These are phyloP conservation scores for Okamejei kenojei DNA, from an alignment of 2,797 vertebrate species.

Conservation along the genomic window DNA sequence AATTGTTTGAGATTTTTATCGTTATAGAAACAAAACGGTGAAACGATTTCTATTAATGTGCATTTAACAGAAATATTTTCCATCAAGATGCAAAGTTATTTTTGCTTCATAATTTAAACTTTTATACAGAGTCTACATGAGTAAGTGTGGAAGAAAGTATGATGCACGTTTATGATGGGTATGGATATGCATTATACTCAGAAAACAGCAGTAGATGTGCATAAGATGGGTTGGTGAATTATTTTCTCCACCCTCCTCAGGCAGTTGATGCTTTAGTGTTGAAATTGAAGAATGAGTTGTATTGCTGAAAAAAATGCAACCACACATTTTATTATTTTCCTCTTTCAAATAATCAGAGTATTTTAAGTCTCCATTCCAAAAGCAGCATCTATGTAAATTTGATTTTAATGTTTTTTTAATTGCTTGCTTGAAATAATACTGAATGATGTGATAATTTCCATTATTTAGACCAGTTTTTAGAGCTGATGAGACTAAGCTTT, in stretches of 20 bases:
- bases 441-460: not conserved
- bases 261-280: not conserved
- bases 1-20: not conserved
- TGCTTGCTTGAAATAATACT: not conserved
- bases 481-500: not conserved
- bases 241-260: not conserved
- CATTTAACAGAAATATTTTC: constrained; percentile 25
- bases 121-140: not conserved
- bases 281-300: not conserved
- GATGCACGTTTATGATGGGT: not conserved
- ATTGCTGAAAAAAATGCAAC: not conserved
- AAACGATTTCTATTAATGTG: not conserved
- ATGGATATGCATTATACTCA: not conserved
- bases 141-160: not conserved
- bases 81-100: not conserved
- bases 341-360: not conserved
- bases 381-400: not conserved
- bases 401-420: not conserved
- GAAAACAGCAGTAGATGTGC: not conserved
- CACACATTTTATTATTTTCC: not conserved
- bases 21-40: not conserved
- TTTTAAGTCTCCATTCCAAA: not conserved
- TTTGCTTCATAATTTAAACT: not conserved
- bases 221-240: not conserved
- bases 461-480: not conserved